A percentile compares a stretch with the other conserved stretches of the same genome.
These are phyloP conservation scores for Ivindomyrus marchei DNA, from an alignment of 2,113 vertebrate genomes.

Conservation along the genomic window DNA sequence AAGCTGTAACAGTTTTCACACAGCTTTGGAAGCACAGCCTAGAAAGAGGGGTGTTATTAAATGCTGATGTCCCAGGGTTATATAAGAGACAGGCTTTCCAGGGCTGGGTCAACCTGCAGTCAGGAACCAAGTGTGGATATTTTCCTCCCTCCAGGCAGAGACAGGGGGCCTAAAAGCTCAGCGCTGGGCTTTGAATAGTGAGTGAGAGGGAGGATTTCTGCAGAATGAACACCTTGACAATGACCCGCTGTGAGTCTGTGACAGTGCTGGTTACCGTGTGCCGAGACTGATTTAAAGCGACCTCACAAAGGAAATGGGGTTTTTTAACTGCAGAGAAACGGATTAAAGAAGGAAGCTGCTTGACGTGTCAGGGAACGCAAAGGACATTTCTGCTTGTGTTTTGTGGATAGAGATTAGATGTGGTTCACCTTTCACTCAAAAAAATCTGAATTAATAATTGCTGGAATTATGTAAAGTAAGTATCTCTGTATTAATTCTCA, in stretches of 20 bases:
- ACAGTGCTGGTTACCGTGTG: background rate
- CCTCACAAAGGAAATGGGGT: background rate
- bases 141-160: background rate
- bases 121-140: background rate
- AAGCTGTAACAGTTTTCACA: background rate
- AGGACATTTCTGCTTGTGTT: background rate
- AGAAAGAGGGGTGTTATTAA: background rate
- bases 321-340: background rate
- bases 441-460: background rate
- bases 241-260: slow-evolving; percentile 7
- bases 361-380: background rate
- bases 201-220: slow-evolving; percentile 1
- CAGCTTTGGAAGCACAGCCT: background rate
- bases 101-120: background rate
- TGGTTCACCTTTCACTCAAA: background rate
- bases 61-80: background rate
- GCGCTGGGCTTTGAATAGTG: background rate
- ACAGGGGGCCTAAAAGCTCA: background rate
- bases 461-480: background rate
- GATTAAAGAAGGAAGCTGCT: background rate
- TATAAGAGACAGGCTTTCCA: background rate
- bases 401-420: background rate
- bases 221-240: slow-evolving; percentile 7
- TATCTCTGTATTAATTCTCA: background rate
- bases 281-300: background rate